Evolutionary conservation across 2,113 vertebrate genomes (phyloP).

Genomic region (Oophaga pumilio): DNA sequence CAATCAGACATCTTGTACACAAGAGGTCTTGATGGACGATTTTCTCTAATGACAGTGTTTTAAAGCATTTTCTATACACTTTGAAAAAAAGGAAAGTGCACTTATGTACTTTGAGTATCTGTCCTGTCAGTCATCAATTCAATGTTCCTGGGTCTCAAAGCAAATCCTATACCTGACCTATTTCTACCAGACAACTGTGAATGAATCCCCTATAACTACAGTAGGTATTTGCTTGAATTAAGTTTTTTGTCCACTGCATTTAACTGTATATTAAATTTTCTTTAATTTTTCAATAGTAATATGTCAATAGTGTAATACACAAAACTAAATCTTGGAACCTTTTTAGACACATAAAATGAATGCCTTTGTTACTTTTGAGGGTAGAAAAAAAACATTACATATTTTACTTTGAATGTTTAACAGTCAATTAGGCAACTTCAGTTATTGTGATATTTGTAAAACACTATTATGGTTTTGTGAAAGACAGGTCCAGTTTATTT

Average conservation of each 20-base stretch:
- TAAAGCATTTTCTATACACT: too few species aligned
- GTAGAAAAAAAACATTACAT: constrained; percentile 67
- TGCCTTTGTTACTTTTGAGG: background rate
- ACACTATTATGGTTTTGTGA: background rate
- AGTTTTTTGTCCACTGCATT: background rate
- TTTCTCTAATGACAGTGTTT: too few species aligned
- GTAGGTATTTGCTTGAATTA: background rate
- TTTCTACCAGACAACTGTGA: too few species aligned
- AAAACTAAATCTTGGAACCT: background rate
- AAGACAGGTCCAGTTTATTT: constrained; percentile 31
- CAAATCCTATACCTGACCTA: too few species aligned
- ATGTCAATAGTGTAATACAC: background rate
- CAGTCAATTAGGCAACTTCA: constrained; percentile 30
- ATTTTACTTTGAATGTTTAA: constrained; percentile 32
- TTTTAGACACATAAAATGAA: background rate
- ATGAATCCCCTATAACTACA: background rate
- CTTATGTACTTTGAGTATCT: too few species aligned
- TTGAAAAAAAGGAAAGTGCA: too few species aligned
- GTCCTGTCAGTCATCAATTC: too few species aligned
- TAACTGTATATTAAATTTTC: background rate
- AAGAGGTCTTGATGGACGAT: too few species aligned
- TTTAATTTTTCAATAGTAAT: background rate
- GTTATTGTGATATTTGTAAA: constrained; percentile 15
- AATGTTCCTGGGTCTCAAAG: too few species aligned
- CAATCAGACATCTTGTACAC: too few species aligned